Conservation (phyloP, 1,140 invertebrate genomes). For the Ceratina australensis region DNA sequence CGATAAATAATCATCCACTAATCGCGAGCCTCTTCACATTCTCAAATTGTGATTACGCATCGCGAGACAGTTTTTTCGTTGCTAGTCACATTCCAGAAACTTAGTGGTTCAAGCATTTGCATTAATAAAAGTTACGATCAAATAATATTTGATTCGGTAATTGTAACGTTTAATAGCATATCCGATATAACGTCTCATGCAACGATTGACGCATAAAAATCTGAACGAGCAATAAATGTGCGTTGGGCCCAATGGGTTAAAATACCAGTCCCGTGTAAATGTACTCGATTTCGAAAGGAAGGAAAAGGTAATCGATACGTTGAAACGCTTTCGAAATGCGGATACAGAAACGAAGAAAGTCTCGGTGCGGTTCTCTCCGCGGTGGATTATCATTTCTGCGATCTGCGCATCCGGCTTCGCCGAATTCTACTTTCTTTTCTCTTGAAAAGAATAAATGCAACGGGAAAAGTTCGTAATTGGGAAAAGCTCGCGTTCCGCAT, state of each 20-base stretch:
- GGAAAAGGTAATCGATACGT: constrained; percentile 22
- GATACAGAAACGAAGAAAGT: not conserved
- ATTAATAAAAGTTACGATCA: too few relatives aligned
- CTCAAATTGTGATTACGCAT: not conserved
- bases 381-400: constrained; percentile 19
- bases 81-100: too few relatives aligned
- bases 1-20: constrained; percentile 13
- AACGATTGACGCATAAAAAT: not conserved
- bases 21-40: not conserved
- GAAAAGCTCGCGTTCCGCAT: not conserved
- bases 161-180: too few relatives aligned
- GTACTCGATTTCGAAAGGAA: constrained; percentile 6
- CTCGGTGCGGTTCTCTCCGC: not conserved
- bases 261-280: not conserved
- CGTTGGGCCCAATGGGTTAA: too few relatives aligned
- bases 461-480: not conserved
- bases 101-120: too few relatives aligned
- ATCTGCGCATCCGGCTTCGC: not conserved
- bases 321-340: constrained; percentile 22
- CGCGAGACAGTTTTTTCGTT: too few relatives aligned
- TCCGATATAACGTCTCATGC: too few relatives aligned
- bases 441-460: not conserved
- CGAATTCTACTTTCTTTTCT: constrained; percentile 10
- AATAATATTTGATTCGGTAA: too few relatives aligned
- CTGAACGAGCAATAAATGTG: too few relatives aligned